Evolutionary conservation across 2,888 invertebrate species (phyloP).

Genomic region (Himalopsyche japonica): DNA sequence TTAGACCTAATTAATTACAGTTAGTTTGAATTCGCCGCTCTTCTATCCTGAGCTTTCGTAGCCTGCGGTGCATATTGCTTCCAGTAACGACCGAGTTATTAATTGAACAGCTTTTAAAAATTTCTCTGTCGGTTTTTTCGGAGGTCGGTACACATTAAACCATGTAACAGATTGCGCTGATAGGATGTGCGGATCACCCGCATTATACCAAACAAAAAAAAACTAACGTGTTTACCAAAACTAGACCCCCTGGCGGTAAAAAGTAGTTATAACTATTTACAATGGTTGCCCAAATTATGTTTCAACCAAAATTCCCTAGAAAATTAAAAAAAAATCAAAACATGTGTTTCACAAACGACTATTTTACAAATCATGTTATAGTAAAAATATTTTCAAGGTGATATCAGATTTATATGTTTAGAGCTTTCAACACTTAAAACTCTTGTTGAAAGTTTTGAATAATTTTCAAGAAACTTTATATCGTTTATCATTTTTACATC

Average conservation of each 20-base stretch:
- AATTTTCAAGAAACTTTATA: too few species aligned
- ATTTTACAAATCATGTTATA: too few species aligned
- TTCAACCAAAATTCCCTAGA: too few species aligned
- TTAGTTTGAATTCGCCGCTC: background rate
- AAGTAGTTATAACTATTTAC: too few species aligned
- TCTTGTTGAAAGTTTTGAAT: too few species aligned
- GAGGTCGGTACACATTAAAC: background rate
- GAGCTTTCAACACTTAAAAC: too few species aligned
- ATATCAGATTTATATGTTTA: too few species aligned
- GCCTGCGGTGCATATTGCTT: slow-evolving; percentile 13
- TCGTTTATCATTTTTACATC: too few species aligned
- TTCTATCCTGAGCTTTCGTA: background rate
- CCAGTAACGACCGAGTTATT: background rate
- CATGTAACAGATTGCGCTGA: background rate
- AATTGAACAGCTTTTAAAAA: slow-evolving; percentile 22
- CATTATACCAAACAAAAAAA: background rate
- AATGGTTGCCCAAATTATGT: too few species aligned
- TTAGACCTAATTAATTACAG: slow-evolving; percentile 24
- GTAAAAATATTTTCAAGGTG: too few species aligned
- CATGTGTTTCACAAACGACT: too few species aligned
- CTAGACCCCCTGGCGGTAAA: background rate
- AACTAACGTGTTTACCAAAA: background rate
- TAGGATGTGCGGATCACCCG: background rate
- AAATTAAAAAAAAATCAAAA: too few species aligned
- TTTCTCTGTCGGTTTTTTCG: background rate